Base-by-base conservation (phyloP, 2,888 invertebrate species). In the Eristalis arbustorum region DNA sequence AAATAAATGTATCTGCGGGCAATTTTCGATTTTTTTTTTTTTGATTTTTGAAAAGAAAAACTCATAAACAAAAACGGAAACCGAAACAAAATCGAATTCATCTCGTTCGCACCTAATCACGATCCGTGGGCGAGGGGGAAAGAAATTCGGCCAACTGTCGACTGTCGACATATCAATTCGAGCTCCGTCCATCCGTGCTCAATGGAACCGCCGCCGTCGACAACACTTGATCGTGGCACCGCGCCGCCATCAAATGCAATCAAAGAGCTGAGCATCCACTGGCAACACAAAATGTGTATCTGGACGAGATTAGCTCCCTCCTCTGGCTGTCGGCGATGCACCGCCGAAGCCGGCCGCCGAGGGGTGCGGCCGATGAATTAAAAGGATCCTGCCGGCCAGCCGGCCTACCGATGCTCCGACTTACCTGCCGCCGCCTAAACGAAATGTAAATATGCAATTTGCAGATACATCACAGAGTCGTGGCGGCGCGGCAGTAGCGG, bases 361-460 rank as follows among this genome's bases (percentile, higher is more conserved):
- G 68, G 49, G 68, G 72, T 68, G 76, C 75, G 72, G 40, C 66
- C 66, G 63, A 11, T 63, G 78, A 71, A 78, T 87, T 75, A 82
- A 87, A 82, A 78, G 82, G 82, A 78, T 28, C 72, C 67, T 72
- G 66, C 64, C 63, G 75, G 49, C 49, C 49, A 18, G 18, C 49
- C 49, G 49, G 49, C n/a, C 49, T 49, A 11, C 10, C 13, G 37
- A 13, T 37, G 66, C 62, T 59, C 57, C 49, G 61, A 63, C 84
- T 66, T 49, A 49, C 59, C 59, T 69, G 63, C 23, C 49, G 75
- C 59, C 78, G 75, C 59, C 78, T 87, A 74, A 82, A 72, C 82
- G 75, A 82, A 87, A 87, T 82, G 82, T 78, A 87, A 87, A 87
- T 82, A 87, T 75, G 87, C 82, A 87, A 87, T 87, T 87, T 87